These are phyloP conservation scores for Linnaemya tessellans DNA, from an alignment of 2,888 invertebrate species.

Conservation along the genomic window DNA sequence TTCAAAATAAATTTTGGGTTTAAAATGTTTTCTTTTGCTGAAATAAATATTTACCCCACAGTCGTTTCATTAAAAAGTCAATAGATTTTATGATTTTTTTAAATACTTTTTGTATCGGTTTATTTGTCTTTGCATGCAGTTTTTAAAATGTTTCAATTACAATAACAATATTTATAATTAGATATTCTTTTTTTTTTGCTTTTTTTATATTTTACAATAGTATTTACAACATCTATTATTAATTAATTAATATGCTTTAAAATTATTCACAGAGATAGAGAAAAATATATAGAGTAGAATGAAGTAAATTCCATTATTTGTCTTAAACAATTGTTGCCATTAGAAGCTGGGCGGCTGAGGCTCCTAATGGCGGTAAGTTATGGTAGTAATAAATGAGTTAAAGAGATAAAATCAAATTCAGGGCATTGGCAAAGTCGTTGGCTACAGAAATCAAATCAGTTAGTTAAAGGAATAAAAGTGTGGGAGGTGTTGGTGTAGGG, in stretches of 20 bases:
- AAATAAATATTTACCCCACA: too few species aligned
- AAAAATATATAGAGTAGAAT: constrained; percentile 26
- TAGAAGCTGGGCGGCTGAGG: background rate
- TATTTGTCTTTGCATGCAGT: constrained; percentile 72
- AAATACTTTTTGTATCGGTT: constrained; percentile 71
- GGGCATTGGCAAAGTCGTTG: constrained; percentile 69
- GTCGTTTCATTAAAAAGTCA: background rate
- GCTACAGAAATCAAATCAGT: constrained; percentile 58
- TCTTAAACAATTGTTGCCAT: constrained; percentile 63
- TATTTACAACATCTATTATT: constrained; percentile 79
- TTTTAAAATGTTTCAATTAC: constrained; percentile 62
- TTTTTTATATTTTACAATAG: constrained; percentile 60
- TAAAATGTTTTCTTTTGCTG: too few species aligned
- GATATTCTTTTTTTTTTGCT: constrained; percentile 47
- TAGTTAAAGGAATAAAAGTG: constrained; percentile 13
- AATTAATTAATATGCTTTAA: constrained; percentile 63
- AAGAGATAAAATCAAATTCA: constrained; percentile 61
- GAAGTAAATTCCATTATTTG: constrained; percentile 57
- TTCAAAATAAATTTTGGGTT: too few species aligned
- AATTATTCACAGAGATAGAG: constrained; percentile 61
- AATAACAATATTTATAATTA: constrained; percentile 67
- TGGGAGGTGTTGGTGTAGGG: background rate
- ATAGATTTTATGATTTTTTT: constrained; percentile 44
- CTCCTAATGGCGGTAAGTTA: background rate
- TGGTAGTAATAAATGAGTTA: constrained; percentile 28